Evolutionary conservation across 2,113 vertebrate species (phyloP), one percentile per base, ranked within the genome.

Genomic region (Saccopteryx bilineata): DNA sequence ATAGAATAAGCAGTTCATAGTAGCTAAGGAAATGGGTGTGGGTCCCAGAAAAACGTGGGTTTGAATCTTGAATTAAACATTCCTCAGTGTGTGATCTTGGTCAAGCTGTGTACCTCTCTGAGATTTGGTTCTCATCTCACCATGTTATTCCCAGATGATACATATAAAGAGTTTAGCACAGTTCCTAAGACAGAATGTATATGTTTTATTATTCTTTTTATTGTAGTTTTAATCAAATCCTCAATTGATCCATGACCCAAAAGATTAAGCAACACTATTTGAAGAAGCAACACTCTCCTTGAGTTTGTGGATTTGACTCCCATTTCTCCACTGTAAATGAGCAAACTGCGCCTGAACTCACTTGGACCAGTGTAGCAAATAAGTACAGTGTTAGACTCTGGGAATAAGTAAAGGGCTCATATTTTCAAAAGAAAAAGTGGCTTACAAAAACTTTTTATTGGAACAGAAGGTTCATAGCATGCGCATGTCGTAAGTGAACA

Each of bases 131-230:
- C 81, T 50, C 13, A 72, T 23, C 46, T 63, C 65, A 54, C 65
- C 54, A 56, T 18, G 65, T 54, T 50, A 15, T 24, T 54, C 8
- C 52, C 17, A 71, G 23, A 60, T 71, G 28, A 17, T 48, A 58
- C 7, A 5, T n/a, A 79, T 13, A 21, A 54, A 65, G 72, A 52
- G 24, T 72, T 79, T 48, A 66, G 18, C 75, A 63, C 24, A 46
- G 24, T 19, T 63, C 48, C n/a, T 81, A n/a, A 74, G 24, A 65
- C 5, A 88, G 66, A 88, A 74, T 26, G 9, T 46, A 65, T 9
- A 24, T 63, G n/a, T n/a, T 93, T 81, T 58, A 19, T 61, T 61
- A 61, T 58, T 65, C 15, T 72, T 93, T 80, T 93, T 26, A 80
- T 87, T 80, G 9, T 56, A 65, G 80, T 52, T 81, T 81, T 72